Evolutionary conservation across 2,113 vertebrate species (phyloP).

Genomic region (Psittacula cyanocephala): DNA sequence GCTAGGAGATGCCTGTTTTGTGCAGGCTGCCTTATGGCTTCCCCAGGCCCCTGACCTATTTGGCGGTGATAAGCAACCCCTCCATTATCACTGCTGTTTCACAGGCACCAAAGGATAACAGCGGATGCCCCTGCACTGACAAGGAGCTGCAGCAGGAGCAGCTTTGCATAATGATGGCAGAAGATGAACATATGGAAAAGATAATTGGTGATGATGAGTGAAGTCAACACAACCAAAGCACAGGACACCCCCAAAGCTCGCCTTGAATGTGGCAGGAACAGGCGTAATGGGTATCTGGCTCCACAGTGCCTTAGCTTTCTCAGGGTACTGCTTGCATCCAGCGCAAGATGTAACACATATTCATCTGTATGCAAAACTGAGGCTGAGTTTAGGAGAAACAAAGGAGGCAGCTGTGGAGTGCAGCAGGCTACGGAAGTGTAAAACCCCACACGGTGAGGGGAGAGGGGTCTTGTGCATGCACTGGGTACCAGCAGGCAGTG

Average conservation of each 20-base stretch:
- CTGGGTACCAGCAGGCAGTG: not conserved
- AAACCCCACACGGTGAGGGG: not conserved
- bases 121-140: accelerated
- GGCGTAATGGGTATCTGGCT: not conserved
- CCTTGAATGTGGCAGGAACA: not conserved
- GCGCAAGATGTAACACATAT: not conserved
- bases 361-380: not conserved
- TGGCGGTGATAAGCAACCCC: not conserved
- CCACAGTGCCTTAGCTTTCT: accelerated
- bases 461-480: not conserved
- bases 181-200: not conserved
- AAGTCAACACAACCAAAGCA: not conserved
- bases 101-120: not conserved
- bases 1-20: accelerated
- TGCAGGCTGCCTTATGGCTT: not conserved
- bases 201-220: not conserved
- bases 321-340: not conserved
- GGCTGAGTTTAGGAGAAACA: not conserved
- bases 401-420: not conserved
- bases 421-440: not conserved
- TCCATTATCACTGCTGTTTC: not conserved
- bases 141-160: not conserved
- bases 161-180: not conserved
- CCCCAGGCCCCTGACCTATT: not conserved
- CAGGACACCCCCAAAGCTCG: not conserved